A percentile compares a stretch with the other conserved stretches of the same genome.
phyloP scores from a whole-genome alignment of 23 tunicate genomes.

The Trididemnum miniatum region DNA sequence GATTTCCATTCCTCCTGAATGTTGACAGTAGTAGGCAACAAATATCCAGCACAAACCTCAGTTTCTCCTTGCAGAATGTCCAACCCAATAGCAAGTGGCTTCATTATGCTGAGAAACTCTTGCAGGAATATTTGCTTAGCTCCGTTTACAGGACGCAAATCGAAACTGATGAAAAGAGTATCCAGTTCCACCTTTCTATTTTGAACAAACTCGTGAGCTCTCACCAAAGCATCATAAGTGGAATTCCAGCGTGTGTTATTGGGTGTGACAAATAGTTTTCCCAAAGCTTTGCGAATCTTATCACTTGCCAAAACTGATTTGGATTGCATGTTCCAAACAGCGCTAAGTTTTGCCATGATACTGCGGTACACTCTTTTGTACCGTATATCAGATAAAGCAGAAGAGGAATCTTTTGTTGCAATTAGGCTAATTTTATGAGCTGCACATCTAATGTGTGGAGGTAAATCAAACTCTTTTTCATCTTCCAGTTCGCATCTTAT shows the following conservation, averaged over 20 bases:
- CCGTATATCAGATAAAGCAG: neutral
- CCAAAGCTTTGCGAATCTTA: slow-evolving; percentile 16
- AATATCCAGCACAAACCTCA: neutral
- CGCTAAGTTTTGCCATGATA: slow-evolving; percentile 13
- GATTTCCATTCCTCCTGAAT: neutral
- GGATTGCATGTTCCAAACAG: slow-evolving; percentile 24
- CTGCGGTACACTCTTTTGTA: neutral
- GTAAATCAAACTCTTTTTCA: neutral
- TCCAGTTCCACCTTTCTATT: neutral
- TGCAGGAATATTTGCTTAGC: neutral
- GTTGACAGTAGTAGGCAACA: neutral
- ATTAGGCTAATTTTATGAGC: slow-evolving; percentile 9
- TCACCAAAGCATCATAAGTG: neutral
- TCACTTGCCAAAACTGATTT: neutral
- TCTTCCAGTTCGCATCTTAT: neutral
- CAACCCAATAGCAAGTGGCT: neutral
- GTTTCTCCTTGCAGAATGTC: neutral
- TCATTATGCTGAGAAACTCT: neutral
- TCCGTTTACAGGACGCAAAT: neutral
- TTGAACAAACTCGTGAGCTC: neutral
- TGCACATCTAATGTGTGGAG: slow-evolving; percentile 1
- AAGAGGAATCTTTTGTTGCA: neutral
- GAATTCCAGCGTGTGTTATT: slow-evolving; percentile 15
- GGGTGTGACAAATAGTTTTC: neutral
- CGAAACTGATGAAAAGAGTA: neutral